A percentile compares a stretch with the other conserved stretches of the same genome.
These are phyloP conservation scores for Micromussa lordhowensis DNA, from an alignment of 92 coral and sea anemone genomes.

Conservation along the genomic window DNA sequence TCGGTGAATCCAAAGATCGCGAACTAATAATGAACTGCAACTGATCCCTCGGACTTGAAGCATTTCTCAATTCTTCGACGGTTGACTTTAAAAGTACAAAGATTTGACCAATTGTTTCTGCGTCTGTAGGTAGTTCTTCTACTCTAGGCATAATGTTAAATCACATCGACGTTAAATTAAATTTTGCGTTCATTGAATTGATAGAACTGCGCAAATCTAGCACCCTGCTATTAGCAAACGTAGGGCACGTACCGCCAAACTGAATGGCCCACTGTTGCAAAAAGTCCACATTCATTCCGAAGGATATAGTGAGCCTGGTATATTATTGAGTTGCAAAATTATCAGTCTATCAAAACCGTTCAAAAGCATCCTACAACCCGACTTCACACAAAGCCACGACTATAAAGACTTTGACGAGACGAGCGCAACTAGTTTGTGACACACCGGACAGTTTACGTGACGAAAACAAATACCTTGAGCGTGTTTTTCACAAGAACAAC, in stretches of 20 bases:
- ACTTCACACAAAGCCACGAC: too few relatives aligned
- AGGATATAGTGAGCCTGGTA: background rate
- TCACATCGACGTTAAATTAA: background rate
- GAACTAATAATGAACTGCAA: background rate
- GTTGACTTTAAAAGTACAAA: background rate
- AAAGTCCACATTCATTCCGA: background rate
- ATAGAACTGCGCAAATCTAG: background rate
- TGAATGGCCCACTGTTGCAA: background rate
- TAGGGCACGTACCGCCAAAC: background rate
- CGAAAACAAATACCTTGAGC: too few relatives aligned
- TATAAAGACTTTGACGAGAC: too few relatives aligned
- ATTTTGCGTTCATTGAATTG: background rate
- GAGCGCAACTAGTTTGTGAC: too few relatives aligned
- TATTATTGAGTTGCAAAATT: too few relatives aligned
- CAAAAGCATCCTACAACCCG: too few relatives aligned
- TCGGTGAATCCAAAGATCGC: background rate
- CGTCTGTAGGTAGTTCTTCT: background rate
- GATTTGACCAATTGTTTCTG: background rate
- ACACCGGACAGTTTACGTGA: too few relatives aligned
- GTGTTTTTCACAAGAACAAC: too few relatives aligned
- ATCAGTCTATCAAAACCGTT: too few relatives aligned
- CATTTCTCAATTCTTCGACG: background rate
- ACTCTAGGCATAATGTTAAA: slow-evolving; percentile 2
- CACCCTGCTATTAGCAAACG: background rate
- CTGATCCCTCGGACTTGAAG: background rate